Base-by-base conservation (phyloP, 2,113 vertebrate genomes). In the Apeltes quadracus region DNA sequence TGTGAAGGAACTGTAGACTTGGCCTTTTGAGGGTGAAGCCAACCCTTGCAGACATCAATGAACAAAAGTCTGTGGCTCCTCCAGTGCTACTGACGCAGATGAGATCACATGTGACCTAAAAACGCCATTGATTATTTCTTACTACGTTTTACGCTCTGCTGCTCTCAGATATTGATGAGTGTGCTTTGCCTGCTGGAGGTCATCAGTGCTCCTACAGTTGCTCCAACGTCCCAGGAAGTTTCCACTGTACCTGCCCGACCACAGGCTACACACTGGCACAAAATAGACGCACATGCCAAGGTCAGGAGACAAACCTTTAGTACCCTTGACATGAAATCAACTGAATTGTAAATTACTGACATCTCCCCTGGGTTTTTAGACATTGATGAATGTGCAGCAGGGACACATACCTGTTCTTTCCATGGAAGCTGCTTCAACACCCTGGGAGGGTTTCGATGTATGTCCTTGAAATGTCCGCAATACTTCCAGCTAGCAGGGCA, bases 1-100 rank as follows among this genome's bases (percentile, higher is more conserved):
- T 99, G 97, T 57, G 94, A 98, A 83, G 97, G 7, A 34, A 34
- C 32, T 34, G 8, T 23, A 8, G 34, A 14, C 34, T 10, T 61
- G 8, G n/a, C n/a, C 44, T 48, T 22, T 41, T 61, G 22, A 43
- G 38, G 22, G 97, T 50, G 92, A 89, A 46, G 94, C 83, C 77
- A 95, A 69, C 57, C 96, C 96, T 2, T 99, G 97, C 46, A 96
- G 94, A 79, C 97, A 99, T 73, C 95, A 97, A 76, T 99, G 97
- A 10, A 93, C 95, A 68, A 99, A 98, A 0, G 95, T 97, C 25
- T 96, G 95, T 0, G 97, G 97, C 34, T 98, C 97, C 27, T 99
- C 86, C 96, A 97, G 88, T 99, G 97, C 57, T 97, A 96, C 59
- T 98, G 97, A 80, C 96, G 94, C 56, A 23, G 7, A n/a, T 9